Percentiles rank a stretch among this genome's conserved stretches.
These are phyloP conservation scores for Huso huso DNA, from an alignment of 2,797 vertebrate species.

Conservation along the genomic window DNA sequence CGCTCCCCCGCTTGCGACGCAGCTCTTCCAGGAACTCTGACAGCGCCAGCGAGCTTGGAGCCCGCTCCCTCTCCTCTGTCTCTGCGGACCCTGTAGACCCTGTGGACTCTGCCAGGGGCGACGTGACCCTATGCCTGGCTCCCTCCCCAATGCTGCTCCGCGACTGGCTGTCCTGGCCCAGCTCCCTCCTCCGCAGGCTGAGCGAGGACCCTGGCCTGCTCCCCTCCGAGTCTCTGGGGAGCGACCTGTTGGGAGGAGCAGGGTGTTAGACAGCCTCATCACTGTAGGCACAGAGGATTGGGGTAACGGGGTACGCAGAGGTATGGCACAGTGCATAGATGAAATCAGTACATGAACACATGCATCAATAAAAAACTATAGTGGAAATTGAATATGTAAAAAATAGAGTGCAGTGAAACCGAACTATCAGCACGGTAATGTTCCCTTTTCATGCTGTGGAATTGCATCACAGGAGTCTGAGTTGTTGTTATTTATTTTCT, in stretches of 20 bases:
- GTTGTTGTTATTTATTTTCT: too few species aligned
- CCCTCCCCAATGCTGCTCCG: not conserved
- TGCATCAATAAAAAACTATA: too few species aligned
- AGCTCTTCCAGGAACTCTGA: slow-evolving; percentile 85
- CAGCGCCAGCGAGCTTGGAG: slow-evolving; percentile 71
- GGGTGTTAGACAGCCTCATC: slow-evolving; percentile 23
- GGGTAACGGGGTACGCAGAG: too few species aligned
- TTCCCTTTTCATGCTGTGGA: too few species aligned
- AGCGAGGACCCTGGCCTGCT: not conserved
- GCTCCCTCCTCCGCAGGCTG: not conserved
- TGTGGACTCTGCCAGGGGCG: not conserved
- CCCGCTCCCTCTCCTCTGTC: slow-evolving; percentile 29
- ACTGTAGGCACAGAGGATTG: not conserved
- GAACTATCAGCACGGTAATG: too few species aligned
- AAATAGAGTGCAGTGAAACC: too few species aligned
- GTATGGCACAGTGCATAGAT: too few species aligned
- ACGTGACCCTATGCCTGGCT: not conserved
- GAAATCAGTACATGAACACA: too few species aligned
- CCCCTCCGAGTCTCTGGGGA: slow-evolving; percentile 31
- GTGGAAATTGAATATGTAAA: not conserved
- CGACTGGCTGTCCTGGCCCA: not conserved
- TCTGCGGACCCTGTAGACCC: not conserved
- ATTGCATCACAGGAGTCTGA: too few species aligned
- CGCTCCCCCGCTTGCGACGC: slow-evolving; percentile 49
- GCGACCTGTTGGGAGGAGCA: slow-evolving; percentile 40